Conservation (phyloP, 1,140 invertebrate genomes). For the Yoshiicerus persimilis region DNA sequence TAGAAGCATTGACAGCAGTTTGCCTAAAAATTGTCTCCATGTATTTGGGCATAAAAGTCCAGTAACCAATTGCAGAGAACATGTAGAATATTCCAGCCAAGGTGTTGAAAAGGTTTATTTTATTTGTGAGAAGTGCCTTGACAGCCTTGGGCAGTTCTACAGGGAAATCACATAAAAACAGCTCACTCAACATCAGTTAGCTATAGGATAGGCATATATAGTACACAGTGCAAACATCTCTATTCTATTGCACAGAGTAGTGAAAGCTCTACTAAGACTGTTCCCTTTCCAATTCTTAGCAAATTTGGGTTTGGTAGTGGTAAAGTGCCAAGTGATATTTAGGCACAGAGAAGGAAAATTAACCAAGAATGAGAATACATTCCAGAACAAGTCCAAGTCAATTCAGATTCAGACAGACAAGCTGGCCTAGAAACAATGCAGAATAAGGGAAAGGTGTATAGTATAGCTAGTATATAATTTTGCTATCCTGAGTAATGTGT, state of each 20-base stretch:
- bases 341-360: too few relatives aligned
- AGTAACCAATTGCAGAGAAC: constrained; percentile 70
- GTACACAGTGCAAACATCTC: neutral
- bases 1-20: constrained; percentile 67
- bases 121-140: constrained; percentile 41
- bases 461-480: neutral
- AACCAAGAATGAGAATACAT: too few relatives aligned
- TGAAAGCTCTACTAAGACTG: neutral
- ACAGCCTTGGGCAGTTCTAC: constrained; percentile 43
- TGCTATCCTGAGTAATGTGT: neutral
- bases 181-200: neutral
- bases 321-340: neutral
- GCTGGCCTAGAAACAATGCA: neutral
- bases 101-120: constrained; percentile 48
- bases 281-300: neutral
- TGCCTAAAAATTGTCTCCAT: constrained; percentile 74
- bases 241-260: neutral
- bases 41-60: constrained; percentile 75
- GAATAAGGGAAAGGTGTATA: neutral
- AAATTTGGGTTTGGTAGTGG: neutral
- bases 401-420: neutral
- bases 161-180: constrained; percentile 29
- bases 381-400: too few relatives aligned
- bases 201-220: neutral
- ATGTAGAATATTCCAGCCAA: constrained; percentile 62